These are phyloP conservation scores for Poecilia wingei DNA, from an alignment of 2,797 vertebrate genomes.

Conservation along the genomic window DNA sequence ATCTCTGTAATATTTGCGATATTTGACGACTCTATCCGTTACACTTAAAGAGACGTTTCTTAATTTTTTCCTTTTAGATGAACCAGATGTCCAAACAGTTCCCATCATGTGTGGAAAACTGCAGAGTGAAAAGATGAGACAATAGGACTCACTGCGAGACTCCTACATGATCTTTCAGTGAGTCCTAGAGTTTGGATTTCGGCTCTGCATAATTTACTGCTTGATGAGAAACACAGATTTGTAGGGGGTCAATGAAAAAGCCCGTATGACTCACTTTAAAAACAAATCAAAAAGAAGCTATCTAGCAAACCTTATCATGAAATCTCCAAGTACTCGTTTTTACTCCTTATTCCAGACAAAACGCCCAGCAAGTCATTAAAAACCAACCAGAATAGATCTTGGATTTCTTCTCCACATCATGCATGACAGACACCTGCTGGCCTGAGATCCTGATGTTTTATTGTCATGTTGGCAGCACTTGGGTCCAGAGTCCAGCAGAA, in stretches of 20 bases:
- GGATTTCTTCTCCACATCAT: background rate
- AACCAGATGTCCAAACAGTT: conserved; percentile 5
- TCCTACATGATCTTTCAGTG: background rate
- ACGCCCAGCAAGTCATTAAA: background rate
- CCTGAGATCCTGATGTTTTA: background rate
- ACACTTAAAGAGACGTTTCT: conserved; percentile 9
- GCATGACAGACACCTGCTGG: background rate
- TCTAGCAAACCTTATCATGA: background rate
- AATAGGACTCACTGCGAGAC: background rate
- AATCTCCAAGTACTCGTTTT: background rate
- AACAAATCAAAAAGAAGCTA: background rate
- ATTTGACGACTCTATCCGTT: conserved; percentile 28
- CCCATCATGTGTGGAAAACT: background rate
- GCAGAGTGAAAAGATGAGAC: background rate
- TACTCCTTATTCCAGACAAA: background rate
- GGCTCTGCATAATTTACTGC: background rate
- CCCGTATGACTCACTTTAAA: background rate
- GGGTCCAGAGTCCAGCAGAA: background rate
- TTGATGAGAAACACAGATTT: background rate
- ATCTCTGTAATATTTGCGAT: conserved; percentile 5
- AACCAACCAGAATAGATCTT: background rate
- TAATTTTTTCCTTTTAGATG: background rate
- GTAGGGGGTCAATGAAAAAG: background rate
- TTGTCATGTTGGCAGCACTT: background rate
- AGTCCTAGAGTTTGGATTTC: background rate